Evolutionary conservation across 2,888 invertebrate genomes (phyloP).

Genomic region (Hyles lineata): DNA sequence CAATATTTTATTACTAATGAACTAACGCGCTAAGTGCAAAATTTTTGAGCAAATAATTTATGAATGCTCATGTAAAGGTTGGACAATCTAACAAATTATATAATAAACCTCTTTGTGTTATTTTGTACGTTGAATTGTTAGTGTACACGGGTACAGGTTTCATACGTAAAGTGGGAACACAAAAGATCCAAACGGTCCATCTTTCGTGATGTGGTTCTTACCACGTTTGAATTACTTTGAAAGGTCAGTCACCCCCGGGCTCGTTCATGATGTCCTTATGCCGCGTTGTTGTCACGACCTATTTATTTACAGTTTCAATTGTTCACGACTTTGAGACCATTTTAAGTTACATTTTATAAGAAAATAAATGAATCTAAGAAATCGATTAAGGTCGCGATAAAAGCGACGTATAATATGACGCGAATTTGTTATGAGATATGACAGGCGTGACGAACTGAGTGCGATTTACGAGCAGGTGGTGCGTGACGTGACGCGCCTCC

Average conservation of each 20-base stretch:
- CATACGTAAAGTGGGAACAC: conserved; percentile 23
- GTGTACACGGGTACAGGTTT: conserved; percentile 1
- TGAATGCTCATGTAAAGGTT: not conserved
- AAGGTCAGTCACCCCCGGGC: conserved; percentile 74
- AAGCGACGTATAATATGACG: conserved; percentile 52
- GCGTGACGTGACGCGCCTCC: conserved; percentile 49
- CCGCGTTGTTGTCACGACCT: conserved; percentile 74
- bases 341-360: conserved; percentile 38
- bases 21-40: not conserved
- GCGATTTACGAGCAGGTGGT: conserved; percentile 49
- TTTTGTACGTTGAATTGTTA: not conserved
- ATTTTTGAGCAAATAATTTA: conserved; percentile 9
- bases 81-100: not conserved
- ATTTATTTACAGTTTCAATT: conserved; percentile 78
- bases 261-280: conserved; percentile 75
- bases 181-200: conserved; percentile 21
- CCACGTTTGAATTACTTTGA: conserved; percentile 62
- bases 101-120: not conserved
- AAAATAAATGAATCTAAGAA: conserved; percentile 50
- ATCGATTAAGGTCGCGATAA: conserved; percentile 63
- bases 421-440: conserved; percentile 52
- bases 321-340: conserved; percentile 55
- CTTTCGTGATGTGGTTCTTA: conserved; percentile 29
- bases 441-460: conserved; percentile 54
- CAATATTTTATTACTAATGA: not conserved